phyloP scores from a whole-genome alignment of 2,797 vertebrate genomes.

The Oophaga sylvatica region DNA sequence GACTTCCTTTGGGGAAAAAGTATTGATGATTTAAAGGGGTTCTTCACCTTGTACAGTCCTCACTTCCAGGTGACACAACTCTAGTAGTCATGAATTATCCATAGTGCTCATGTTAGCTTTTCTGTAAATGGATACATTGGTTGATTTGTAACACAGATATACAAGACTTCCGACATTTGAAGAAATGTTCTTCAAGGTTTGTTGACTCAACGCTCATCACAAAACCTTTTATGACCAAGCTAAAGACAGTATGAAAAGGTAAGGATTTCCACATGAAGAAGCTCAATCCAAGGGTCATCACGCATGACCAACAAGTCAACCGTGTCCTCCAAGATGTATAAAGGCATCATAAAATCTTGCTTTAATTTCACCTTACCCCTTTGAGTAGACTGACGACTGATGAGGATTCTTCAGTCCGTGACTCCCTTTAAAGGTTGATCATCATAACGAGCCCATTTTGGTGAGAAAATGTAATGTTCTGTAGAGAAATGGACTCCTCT shows the following conservation, averaged over 20 bases:
- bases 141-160: background rate
- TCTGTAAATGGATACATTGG: background rate
- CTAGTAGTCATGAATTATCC: no score
- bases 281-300: background rate
- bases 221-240: background rate
- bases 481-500: constrained; percentile 18
- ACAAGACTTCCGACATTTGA: background rate
- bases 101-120: background rate
- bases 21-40: no score
- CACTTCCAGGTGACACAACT: no score
- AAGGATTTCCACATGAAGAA: background rate
- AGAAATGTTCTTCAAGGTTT: background rate
- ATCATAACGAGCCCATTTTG: background rate
- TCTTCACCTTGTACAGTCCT: no score
- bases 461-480: constrained; percentile 33
- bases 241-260: background rate
- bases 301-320: background rate
- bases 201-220: background rate
- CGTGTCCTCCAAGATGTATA: background rate
- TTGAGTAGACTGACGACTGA: background rate
- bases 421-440: background rate
- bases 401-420: background rate
- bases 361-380: background rate
- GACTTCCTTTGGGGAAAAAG: no score
- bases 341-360: background rate